phyloP scores from a whole-genome alignment of 1,140 invertebrate species.

The Eufriesea mexicana region DNA sequence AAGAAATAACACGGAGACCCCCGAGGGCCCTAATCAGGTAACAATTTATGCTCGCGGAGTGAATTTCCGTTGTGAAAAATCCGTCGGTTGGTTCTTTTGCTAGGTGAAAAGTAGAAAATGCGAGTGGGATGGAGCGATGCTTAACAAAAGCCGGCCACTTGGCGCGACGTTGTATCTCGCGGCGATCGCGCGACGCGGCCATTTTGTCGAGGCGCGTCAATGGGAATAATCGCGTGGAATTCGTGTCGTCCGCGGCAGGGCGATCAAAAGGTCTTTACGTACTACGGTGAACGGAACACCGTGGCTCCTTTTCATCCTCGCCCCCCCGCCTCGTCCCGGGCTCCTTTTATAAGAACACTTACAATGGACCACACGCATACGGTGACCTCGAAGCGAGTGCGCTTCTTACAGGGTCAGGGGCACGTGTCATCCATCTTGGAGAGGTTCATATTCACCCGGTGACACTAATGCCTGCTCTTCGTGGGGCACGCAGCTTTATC shows the following conservation, averaged over 20 bases:
- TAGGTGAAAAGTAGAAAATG: too few species aligned
- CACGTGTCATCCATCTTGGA: slow-evolving; percentile 76
- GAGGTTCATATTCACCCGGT: slow-evolving; percentile 73
- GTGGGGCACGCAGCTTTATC: slow-evolving; percentile 51
- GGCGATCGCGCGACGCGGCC: neutral
- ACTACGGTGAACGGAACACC: slow-evolving; percentile 54
- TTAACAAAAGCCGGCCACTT: neutral
- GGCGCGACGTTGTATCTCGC: neutral
- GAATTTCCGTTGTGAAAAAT: too few species aligned
- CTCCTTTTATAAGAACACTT: neutral
- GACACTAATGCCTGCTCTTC: slow-evolving; percentile 75
- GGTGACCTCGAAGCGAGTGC: slow-evolving; percentile 64
- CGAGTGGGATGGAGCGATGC: too few species aligned
- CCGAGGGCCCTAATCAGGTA: too few species aligned
- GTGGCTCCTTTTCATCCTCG: slow-evolving; percentile 58
- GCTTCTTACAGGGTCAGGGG: slow-evolving; percentile 64
- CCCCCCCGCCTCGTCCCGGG: neutral
- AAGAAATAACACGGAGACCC: too few species aligned
- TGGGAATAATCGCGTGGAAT: slow-evolving; percentile 60
- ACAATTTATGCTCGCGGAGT: too few species aligned
- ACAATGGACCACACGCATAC: slow-evolving; percentile 79
- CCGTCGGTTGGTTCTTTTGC: too few species aligned
- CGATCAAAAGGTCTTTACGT: slow-evolving; percentile 68
- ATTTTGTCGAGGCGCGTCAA: slow-evolving; percentile 11
- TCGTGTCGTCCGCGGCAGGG: slow-evolving; percentile 55